A percentile compares a stretch with the other conserved stretches of the same genome.
Conservation (phyloP, 2,888 invertebrate genomes). For the Drosophila mercatorum region DNA sequence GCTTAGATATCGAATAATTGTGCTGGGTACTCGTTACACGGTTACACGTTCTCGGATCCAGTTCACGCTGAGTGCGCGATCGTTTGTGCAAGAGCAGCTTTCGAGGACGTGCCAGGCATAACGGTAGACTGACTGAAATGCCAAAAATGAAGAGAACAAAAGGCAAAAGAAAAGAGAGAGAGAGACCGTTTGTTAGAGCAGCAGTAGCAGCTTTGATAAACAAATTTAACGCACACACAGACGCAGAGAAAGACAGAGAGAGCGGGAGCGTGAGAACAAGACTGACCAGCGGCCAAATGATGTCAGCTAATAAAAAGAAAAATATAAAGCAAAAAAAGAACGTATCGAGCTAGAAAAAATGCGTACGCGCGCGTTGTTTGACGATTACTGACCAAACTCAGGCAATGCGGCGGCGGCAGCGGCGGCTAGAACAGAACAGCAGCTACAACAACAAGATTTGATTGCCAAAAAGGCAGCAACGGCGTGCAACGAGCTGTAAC, state of each 20-base stretch:
- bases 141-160: conserved; percentile 17
- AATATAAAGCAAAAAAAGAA: conserved; percentile 22
- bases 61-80: conserved; percentile 46
- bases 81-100: conserved; percentile 44
- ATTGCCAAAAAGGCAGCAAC: conserved; percentile 53
- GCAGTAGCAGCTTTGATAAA: conserved; percentile 41
- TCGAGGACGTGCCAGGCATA: conserved; percentile 45
- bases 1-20: conserved; percentile 31
- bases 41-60: conserved; percentile 43
- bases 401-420: conserved; percentile 33
- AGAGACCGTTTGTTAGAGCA: conserved; percentile 48
- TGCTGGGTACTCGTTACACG: conserved; percentile 17
- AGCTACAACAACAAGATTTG: conserved; percentile 19
- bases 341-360: conserved; percentile 60
- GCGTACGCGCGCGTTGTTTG: conserved; percentile 74
- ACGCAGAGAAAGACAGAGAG: conserved; percentile 1
- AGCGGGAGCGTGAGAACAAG: neutral
- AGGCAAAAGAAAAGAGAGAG: conserved; percentile 28
- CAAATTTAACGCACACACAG: conserved; percentile 19
- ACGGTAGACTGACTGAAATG: conserved; percentile 48
- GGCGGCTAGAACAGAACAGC: conserved; percentile 27
- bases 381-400: conserved; percentile 70
- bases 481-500: conserved; percentile 57
- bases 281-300: conserved; percentile 51
- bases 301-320: conserved; percentile 60